Evolutionary conservation across 2,797 vertebrate species (phyloP), one percentile per base, ranked within the genome.

Genomic region (Margarornis squamiger): DNA sequence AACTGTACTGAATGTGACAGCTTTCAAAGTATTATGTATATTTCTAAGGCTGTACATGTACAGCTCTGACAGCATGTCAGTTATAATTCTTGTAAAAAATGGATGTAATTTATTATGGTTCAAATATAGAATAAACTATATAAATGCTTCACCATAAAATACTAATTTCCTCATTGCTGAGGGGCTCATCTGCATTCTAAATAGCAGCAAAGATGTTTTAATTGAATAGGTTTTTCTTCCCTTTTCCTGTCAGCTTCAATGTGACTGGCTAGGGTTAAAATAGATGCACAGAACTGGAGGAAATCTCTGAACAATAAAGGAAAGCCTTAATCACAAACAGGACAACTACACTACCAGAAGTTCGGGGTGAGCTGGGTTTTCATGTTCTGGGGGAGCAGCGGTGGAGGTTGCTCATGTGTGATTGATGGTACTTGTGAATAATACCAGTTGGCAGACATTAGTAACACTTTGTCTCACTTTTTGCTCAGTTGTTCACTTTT

Each of bases 31-130:
- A 97, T 98, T 97, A 97, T 97, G 97, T 97, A 93, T 97, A 97
- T 98, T 97, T 97, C 95, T 87, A 92, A 92, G 91, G 94, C 94
- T 96, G 95, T 94, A 97, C 97, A 93, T 97, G 97, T 96, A 95
- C 90, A 97, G 95, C 96, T 98, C 97, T 98, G 98, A 98, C 97
- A 98, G 97, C 97, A 91, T 97, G 98, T 98, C 98, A 98, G 96
- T 97, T 98, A 97, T 94, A 97, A 98, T 98, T 97, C 97, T 97
- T 96, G 96, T 97, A 97, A 98, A 97, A 97, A 93, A 92, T 94
- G 94, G 94, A 97, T 97, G 95, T 97, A 98, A 98, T 97, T 98
- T 97, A 97, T 98, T 98, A 98, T 97, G 97, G 97, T 97, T 98
- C 97, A 97, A 97, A 97, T 97, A 95, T 91, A 97, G 96, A 97